Conservation (phyloP, 35 echinoderm and acorn worm genomes). For the Chiridota heheva region DNA sequence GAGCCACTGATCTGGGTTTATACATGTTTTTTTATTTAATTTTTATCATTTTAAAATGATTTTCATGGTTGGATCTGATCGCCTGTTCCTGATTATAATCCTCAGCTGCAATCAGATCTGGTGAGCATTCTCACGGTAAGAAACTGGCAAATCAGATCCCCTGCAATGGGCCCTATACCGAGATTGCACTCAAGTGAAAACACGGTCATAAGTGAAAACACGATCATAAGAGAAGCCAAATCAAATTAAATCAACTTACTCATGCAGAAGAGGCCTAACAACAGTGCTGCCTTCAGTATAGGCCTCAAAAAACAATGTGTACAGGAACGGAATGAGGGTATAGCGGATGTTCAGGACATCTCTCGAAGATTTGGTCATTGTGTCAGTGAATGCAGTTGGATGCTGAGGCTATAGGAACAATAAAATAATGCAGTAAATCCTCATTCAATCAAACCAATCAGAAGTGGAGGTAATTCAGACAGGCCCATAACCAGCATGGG, state of each 20-base stretch:
- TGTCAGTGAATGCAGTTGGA: constrained; percentile 48
- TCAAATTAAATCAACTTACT: no score
- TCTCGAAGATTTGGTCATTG: constrained; percentile 33
- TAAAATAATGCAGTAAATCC: background rate
- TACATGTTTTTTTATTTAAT: no score
- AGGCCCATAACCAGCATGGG: background rate
- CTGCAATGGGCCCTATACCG: background rate
- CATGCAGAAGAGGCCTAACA: constrained; percentile 47
- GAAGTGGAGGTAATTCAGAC: background rate
- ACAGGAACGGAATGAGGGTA: constrained; percentile 45
- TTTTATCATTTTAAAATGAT: no score
- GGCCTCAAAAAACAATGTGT: constrained; percentile 50
- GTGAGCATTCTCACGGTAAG: no score
- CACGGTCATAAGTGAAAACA: background rate
- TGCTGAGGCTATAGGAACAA: constrained; percentile 51
- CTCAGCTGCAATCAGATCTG: no score
- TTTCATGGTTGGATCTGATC: no score
- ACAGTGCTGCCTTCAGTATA: constrained; percentile 38
- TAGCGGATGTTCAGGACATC: constrained; percentile 49
- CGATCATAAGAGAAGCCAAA: background rate
- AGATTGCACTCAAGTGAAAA: no score
- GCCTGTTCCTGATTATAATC: no score
- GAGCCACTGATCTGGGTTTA: no score
- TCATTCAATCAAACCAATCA: background rate
- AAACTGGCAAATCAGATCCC: no score